Evolutionary conservation across 2,797 vertebrate species (phyloP), one percentile per base, ranked within the genome.

Genomic region (Antrozous pallidus): DNA sequence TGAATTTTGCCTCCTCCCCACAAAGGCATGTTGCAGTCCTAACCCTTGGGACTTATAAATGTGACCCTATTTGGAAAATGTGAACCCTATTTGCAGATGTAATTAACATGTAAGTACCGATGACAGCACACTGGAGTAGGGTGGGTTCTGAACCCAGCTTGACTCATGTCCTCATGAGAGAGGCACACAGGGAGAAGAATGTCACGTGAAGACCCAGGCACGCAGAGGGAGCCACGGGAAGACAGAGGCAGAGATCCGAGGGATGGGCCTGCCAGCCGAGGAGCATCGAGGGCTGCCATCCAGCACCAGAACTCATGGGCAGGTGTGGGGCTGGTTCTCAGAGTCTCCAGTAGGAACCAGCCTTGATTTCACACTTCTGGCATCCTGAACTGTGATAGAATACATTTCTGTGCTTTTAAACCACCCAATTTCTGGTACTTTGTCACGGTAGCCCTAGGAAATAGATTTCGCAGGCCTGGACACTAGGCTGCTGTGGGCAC

Each of bases 391-490:
- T 16, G 22, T 40, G 49, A 61, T 20, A n/a, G 14, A n/a, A 26
- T 16, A 28, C 10, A 4, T 42, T 31, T 20, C 38, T 36, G n/a
- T 26, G 40, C 26, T 69, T 14, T 42, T 40, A 40, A 28, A 65
- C 3, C 26, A 2, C 51, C 16, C 18, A 5, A 1, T 54, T 33
- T 20, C 47, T n/a, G 51, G 24, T 8, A 3, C 42, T 47, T 47
- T 11, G 49, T 80, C 58, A 47, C 8, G 3, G 2, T n/a, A 56
- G 33, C 24, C 2, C 6, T 6, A 5, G 49, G 47, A 54, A 36
- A 14, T 7, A 18, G 3, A 17, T 12, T 5, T 7, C 14, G 20
- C 10, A 14, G 0, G 10, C 16, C 5, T 33, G 28, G n/a, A 33
- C 18, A 3, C 11, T 2, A 2, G 26, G 8, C 73, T 47, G n/a